Base-by-base conservation (phyloP, 2,113 vertebrate species). In the Mobula hypostoma region DNA sequence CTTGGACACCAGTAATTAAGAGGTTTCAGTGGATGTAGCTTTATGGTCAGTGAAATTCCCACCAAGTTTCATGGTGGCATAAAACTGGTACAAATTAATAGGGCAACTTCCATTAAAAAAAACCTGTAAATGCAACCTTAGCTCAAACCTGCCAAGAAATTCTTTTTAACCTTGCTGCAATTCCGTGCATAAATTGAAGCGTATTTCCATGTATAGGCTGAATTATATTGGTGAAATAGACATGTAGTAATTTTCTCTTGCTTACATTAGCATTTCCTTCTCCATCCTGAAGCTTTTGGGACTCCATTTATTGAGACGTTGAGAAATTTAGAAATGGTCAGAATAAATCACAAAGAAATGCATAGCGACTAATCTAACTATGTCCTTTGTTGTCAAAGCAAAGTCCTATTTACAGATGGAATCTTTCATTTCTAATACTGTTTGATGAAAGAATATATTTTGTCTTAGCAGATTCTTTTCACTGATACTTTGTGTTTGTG, bases 281-380 rank as follows among this genome's bases (percentile, higher is more conserved):
- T 74, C 70, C 40, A 29, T 29, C 70, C 74, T 74, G 68, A 93
- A 93, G 24, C 7, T 15, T 56, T 6, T 29, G 68, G 36, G 19
- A 72, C 21, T 93, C 21, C 24, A 74, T 24, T 76, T 93, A 48
- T 7, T 56, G 68, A 87, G 83, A 29, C 56, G 21, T 61, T 11
- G 56, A 56, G 70, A 56, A 74, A 92, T 92, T 12, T 27, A 36
- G 7, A 72, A 70, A 32, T n/a, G n/a, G 58, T 88, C 21, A 27
- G 56, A 56, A 74, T 72, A 27, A 93, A 74, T 56, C 70, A 29
- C 5, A 40, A 40, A 92, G 32, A 72, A 24, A 90, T 32, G 3
- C 87, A 68, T 11, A 24, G 90, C 72, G 68, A 32, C 66, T 72
- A 92, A 92, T 70, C 90, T 92, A 92, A 92, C n/a, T 48, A 70